These are phyloP conservation scores for Zophobas morio DNA, from an alignment of 1,140 invertebrate species.

Conservation along the genomic window DNA sequence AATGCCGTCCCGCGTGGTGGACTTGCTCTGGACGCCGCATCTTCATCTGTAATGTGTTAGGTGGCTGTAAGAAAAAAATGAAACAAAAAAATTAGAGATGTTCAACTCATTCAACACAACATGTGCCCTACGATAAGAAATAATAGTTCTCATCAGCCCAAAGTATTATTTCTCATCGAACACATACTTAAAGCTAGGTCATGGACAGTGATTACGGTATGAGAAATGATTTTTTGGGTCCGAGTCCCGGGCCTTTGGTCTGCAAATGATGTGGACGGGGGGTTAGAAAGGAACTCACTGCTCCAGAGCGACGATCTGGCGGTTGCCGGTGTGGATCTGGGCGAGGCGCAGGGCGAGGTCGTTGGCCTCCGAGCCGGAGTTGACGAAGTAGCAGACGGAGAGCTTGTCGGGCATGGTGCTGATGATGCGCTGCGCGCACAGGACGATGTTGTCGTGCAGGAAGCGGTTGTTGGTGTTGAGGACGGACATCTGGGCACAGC, in stretches of 20 bases:
- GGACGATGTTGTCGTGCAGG: slow-evolving; percentile 94
- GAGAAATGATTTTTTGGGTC: slow-evolving; percentile 14
- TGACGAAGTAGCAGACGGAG: slow-evolving; percentile 97
- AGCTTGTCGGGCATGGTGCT: slow-evolving; percentile 84
- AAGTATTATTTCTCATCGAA: slow-evolving; percentile 34
- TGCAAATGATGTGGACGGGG: slow-evolving; percentile 71
- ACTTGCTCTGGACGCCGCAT: slow-evolving; percentile 2
- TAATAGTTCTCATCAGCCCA: slow-evolving; percentile 2
- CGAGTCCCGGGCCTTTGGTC: slow-evolving; percentile 49
- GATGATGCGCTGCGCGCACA: slow-evolving; percentile 89
- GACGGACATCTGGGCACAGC: slow-evolving; percentile 88
- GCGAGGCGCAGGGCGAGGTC: slow-evolving; percentile 95
- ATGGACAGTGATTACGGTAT: slow-evolving; percentile 15
- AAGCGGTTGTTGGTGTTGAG: slow-evolving; percentile 96
- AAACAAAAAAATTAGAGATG: slow-evolving; percentile 64
- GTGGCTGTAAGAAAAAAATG: slow-evolving; percentile 66
- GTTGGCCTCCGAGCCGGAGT: slow-evolving; percentile 99
- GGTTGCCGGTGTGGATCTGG: slow-evolving; percentile 87
- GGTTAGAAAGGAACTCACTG: slow-evolving; percentile 91
- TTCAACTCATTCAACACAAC: slow-evolving; percentile 43
- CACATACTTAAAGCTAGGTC: slow-evolving; percentile 1
- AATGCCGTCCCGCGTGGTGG: neutral
- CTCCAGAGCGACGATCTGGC: slow-evolving; percentile 94
- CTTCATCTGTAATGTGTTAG: slow-evolving; percentile 58
- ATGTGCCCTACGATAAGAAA: slow-evolving; percentile 37